Evolutionary conservation across 2,113 vertebrate genomes (phyloP), one percentile per base, ranked within the genome.

Genomic region (Holacanthus passer): DNA sequence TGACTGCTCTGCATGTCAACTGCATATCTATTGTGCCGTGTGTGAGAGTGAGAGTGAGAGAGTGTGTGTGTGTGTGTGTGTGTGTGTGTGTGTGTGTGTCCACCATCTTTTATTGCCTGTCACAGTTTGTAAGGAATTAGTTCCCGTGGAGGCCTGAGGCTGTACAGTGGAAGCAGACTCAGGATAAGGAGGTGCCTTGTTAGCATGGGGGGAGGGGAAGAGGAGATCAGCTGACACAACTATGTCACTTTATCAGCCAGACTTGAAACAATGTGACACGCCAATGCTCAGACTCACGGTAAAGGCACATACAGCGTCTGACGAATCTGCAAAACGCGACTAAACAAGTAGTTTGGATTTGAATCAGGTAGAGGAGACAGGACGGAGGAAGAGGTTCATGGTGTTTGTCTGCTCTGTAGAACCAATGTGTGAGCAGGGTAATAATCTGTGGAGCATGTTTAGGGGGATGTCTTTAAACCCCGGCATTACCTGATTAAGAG

Each of bases 401-500:
- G 53, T 16, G 7, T 14, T 56, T 64, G 84, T 73, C 35, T 73
- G 71, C 53, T 71, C 67, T 32, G 77, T 3, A 64, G 24, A 82
- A 84, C 27, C 60, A 52, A 66, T 41, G 59, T 58, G 73, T 56
- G 60, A 72, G 60, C 66, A 31, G 19, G 24, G 53, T 72, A 83
- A 87, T 82, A 79, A 87, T 83, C 82, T 78, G 71, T 68, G 39
- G 47, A 68, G 73, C 77, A 83, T 31, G 47, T 85, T 88, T 77
- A 76, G 41, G 55, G 58, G 53, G 65, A 77, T 66, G 83, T 66
- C 83, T 82, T 83, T 80, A 92, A 91, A 93, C 73, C 83, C 73
- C 16, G 32, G 90, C 79, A 90, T 93, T 91, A 93, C 88, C 84
- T 87, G 88, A 92, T 94, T 90, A 94, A 88, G 86, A 92, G 80